phyloP scores from a whole-genome alignment of 2,797 vertebrate species.

The Zalophus californianus region DNA sequence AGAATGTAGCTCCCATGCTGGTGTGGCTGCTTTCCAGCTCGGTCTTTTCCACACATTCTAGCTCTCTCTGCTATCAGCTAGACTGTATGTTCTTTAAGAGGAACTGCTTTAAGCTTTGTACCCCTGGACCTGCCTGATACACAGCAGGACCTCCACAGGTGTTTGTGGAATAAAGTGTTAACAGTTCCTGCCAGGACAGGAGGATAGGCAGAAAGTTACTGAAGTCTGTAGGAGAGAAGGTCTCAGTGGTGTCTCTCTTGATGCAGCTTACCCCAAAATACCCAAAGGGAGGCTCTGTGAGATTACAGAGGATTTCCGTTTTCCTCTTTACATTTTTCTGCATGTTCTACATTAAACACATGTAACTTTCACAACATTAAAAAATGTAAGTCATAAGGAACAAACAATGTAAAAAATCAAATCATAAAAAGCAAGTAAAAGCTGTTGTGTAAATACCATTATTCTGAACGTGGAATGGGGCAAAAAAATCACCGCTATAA shows the following conservation, averaged over 20 bases:
- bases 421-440: background rate
- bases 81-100: no score
- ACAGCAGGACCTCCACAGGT: background rate
- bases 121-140: background rate
- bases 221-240: background rate
- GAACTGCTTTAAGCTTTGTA: background rate
- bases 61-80: background rate
- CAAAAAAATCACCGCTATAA: background rate
- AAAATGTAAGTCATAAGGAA: background rate
- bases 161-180: background rate
- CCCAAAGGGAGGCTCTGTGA: background rate
- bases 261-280: background rate
- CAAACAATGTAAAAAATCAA: background rate
- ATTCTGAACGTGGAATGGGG: background rate
- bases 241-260: background rate
- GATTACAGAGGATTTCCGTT: background rate
- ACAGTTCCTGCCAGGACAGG: background rate
- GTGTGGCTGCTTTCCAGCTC: background rate
- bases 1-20: background rate
- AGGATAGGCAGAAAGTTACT: background rate
- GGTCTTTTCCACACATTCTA: background rate
- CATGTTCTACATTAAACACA: background rate
- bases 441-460: background rate
- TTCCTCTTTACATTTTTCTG: background rate
- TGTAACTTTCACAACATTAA: background rate